Conservation (phyloP, 2,888 invertebrate genomes). For the Colletes collaris region DNA sequence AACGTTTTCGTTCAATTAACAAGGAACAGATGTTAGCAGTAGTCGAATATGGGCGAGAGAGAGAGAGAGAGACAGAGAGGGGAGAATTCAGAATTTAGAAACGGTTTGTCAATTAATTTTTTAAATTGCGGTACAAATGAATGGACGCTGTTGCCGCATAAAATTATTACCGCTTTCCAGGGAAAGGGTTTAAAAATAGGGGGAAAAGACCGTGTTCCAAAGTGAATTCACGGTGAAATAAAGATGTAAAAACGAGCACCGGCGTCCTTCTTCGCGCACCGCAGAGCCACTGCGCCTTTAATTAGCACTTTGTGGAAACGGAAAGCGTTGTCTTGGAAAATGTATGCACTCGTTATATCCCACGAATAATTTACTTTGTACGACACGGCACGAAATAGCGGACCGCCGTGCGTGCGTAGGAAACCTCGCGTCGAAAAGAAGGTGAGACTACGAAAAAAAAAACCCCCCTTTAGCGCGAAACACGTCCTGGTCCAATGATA, state of each 20-base stretch:
- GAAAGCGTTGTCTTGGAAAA: constrained; percentile 51
- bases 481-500: neutral
- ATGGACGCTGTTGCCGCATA: constrained; percentile 12
- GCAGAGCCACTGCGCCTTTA: constrained; percentile 28
- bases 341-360: constrained; percentile 45
- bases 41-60: constrained; percentile 3
- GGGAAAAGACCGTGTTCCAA: neutral
- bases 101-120: constrained; percentile 22
- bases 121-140: constrained; percentile 30
- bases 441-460: neutral
- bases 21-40: constrained; percentile 30
- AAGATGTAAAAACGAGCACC: constrained; percentile 35
- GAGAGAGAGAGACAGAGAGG: neutral
- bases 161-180: constrained; percentile 19
- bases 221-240: constrained; percentile 34
- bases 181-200: neutral
- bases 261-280: neutral
- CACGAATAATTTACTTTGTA: constrained; percentile 51
- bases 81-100: constrained; percentile 13
- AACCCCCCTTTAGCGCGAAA: neutral
- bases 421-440: too few relatives aligned
- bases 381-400: neutral
- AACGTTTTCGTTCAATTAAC: neutral
- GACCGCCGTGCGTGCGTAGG: neutral
- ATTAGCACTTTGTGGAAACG: constrained; percentile 42